Evolutionary conservation across 2,113 vertebrate species (phyloP), one percentile per base, ranked within the genome.

Genomic region (Anhinga anhinga): DNA sequence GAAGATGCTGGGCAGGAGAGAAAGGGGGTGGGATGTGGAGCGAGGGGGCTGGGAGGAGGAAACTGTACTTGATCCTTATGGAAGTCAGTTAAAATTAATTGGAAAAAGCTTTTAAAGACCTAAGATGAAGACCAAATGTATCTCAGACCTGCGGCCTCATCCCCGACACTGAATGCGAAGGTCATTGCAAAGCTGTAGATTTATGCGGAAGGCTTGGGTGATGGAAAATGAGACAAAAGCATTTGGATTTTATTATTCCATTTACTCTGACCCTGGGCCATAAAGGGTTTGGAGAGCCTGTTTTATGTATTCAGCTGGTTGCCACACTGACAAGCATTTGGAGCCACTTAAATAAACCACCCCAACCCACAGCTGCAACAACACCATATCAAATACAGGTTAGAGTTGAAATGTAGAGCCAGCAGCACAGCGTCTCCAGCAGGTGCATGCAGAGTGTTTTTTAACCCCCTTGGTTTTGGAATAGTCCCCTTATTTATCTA

Each of bases 261-360:
- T 99, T 99, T 99, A 99, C 99, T 99, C 98, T 99, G 99, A 99
- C 98, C 99, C 98, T 98, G 98, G 99, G 99, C 99, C 99, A 99
- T 99, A 99, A 99, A 99, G 98, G 99, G 99, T 99, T 99, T 98
- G 99, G 99, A 99, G 99, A 99, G 99, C 98, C 99, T 99, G 99
- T 99, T 99, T 99, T 99, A 99, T 99, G 99, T 99, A 99, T 99
- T 99, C 99, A 99, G 99, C 99, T 99, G 99, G 98, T 99, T 99
- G 98, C 98, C 98, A 99, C 99, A 99, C 99, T 98, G 98, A 99
- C 99, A 99, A 98, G 98, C 99, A 99, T 99, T 99, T 99, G 99
- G 99, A 99, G 99, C 98, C 98, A 98, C 99, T 99, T 99, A 99
- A 99, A 99, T 99, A 99, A 99, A 99, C 98, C 99, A 99, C 99